Evolutionary conservation across 2,888 invertebrate genomes (phyloP).

Genomic region (Cantharis flavilabris): DNA sequence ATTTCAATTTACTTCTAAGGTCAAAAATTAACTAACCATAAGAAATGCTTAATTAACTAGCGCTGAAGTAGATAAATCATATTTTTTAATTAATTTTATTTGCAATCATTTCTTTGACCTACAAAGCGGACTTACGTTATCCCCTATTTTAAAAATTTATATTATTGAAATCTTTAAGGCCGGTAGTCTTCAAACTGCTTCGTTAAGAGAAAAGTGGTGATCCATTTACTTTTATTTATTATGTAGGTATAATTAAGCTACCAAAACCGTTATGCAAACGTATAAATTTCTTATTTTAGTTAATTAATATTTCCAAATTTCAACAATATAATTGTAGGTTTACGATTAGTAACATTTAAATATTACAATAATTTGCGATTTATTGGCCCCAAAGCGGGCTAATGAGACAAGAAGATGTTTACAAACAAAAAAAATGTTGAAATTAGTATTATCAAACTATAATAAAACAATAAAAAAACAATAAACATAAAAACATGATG

Average conservation of each 20-base stretch:
- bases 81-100: too few species aligned
- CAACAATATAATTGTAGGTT: neutral
- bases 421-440: too few species aligned
- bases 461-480: too few species aligned
- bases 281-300: neutral
- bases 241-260: neutral
- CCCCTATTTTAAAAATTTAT: neutral
- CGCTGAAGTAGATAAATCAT: too few species aligned
- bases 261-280: neutral
- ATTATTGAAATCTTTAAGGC: neutral
- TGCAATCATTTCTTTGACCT: too few species aligned
- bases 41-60: too few species aligned
- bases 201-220: neutral
- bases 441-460: too few species aligned
- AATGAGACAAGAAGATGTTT: too few species aligned
- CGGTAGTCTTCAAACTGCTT: neutral
- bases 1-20: too few species aligned
- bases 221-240: neutral
- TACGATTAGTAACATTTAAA: neutral
- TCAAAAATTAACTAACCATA: too few species aligned
- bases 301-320: neutral
- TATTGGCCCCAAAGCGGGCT: neutral
- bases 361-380: neutral
- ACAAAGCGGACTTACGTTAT: neutral
- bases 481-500: too few species aligned